A percentile compares a stretch with the other conserved stretches of the same genome.
Conservation (phyloP, 1,140 invertebrate species). For the Drosophila albomicans region DNA sequence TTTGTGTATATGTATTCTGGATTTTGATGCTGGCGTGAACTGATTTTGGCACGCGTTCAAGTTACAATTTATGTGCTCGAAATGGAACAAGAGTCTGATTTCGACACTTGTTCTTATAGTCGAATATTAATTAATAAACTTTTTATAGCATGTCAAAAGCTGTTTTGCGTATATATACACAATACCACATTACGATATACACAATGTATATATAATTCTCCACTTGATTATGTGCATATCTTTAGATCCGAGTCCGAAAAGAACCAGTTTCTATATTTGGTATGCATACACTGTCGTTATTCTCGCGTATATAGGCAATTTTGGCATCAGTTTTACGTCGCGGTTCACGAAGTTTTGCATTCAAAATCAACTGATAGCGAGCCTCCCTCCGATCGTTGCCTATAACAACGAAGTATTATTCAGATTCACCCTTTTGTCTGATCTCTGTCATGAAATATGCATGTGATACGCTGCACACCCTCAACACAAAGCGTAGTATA, state of each 20-base stretch:
- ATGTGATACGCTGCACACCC: conserved; percentile 17
- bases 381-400: conserved; percentile 3
- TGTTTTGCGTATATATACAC: conserved; percentile 5
- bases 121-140: conserved; percentile 18
- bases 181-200: background rate
- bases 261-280: conserved; percentile 48
- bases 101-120: conserved; percentile 15
- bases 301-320: conserved; percentile 27
- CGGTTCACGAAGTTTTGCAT: conserved; percentile 4
- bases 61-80: conserved; percentile 27
- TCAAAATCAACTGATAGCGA: background rate
- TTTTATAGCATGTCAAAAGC: conserved; percentile 7
- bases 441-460: conserved; percentile 61
- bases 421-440: conserved; percentile 20
- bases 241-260: conserved; percentile 11
- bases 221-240: conserved; percentile 18
- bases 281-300: conserved; percentile 38
- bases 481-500: conserved; percentile 27
- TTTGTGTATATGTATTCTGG: conserved; percentile 5
- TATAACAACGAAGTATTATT: conserved; percentile 8
- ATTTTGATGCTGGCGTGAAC: conserved; percentile 7
- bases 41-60: conserved; percentile 62
- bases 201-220: background rate
- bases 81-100: conserved; percentile 13
- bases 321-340: conserved; percentile 13